Evolutionary conservation across 2,888 invertebrate species (phyloP).

Genomic region (Eugnorisma glareosa): DNA sequence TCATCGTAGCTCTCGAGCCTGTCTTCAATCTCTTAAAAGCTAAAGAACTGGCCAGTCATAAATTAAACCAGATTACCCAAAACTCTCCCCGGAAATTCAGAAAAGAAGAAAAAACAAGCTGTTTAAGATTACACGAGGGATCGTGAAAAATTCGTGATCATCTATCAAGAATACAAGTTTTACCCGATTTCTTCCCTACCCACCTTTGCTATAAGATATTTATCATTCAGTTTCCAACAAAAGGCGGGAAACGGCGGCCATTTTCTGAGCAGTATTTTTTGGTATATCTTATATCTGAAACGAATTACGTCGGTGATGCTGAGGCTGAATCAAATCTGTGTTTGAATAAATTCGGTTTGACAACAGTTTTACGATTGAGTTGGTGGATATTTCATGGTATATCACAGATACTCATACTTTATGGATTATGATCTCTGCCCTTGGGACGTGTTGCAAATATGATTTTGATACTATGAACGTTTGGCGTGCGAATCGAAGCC

Average conservation of each 20-base stretch:
- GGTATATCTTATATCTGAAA: conserved; percentile 47
- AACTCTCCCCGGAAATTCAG: conserved; percentile 27
- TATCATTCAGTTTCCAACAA: conserved; percentile 64
- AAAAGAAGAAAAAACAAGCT: conserved; percentile 25
- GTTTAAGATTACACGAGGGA: conserved; percentile 44
- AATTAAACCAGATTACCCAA: conserved; percentile 35
- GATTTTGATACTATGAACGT: neutral
- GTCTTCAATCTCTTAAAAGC: conserved; percentile 13
- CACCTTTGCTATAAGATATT: conserved; percentile 63
- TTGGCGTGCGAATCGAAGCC: neutral
- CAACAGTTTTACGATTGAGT: conserved; percentile 9
- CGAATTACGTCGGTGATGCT: conserved; percentile 43
- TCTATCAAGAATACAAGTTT: conserved; percentile 69
- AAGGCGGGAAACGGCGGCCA: conserved; percentile 55
- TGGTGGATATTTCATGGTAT: conserved; percentile 1
- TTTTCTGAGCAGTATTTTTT: conserved; percentile 52
- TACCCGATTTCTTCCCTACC: conserved; percentile 59
- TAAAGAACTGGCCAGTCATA: conserved; percentile 10
- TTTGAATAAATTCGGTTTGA: conserved; percentile 33
- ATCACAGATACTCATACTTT: neutral
- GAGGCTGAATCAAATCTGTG: conserved; percentile 35
- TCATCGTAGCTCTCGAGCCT: neutral
- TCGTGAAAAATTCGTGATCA: conserved; percentile 67
- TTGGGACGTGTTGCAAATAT: neutral
- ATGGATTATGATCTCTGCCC: neutral